Conservation (phyloP, 2,113 vertebrate species). For the Illadopsis cleaveri region DNA sequence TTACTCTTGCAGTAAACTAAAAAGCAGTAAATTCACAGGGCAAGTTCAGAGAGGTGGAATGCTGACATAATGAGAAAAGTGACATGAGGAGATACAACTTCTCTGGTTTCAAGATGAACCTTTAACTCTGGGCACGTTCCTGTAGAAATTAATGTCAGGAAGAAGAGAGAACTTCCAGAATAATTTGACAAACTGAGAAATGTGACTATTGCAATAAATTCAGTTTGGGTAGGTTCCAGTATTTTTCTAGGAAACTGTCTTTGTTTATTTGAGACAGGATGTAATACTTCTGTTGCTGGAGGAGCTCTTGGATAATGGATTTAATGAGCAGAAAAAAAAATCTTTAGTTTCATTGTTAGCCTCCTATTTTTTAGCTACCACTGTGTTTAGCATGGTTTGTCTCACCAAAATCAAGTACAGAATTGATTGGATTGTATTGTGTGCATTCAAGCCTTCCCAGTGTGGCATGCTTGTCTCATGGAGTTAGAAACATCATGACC, state of each 20-base stretch:
- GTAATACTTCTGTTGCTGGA: not conserved
- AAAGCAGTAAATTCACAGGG: not conserved
- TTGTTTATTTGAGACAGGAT: not conserved
- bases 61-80: not conserved
- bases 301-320: not conserved
- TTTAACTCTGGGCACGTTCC: not conserved
- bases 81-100: not conserved
- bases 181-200: not conserved
- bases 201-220: not conserved
- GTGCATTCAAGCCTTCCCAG: not conserved
- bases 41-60: not conserved
- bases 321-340: not conserved
- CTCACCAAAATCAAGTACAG: not conserved
- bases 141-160: not conserved
- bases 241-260: not conserved
- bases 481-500: not conserved
- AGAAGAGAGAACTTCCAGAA: not conserved
- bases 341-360: not conserved
- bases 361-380: not conserved
- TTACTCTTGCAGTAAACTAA: not conserved
- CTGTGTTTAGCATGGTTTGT: not conserved
- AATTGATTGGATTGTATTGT: not conserved
- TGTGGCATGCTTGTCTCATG: not conserved
- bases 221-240: not conserved
- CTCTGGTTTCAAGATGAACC: not conserved